Evolutionary conservation across 1,140 invertebrate genomes (phyloP).

Genomic region (Trichogramma pretiosum): DNA sequence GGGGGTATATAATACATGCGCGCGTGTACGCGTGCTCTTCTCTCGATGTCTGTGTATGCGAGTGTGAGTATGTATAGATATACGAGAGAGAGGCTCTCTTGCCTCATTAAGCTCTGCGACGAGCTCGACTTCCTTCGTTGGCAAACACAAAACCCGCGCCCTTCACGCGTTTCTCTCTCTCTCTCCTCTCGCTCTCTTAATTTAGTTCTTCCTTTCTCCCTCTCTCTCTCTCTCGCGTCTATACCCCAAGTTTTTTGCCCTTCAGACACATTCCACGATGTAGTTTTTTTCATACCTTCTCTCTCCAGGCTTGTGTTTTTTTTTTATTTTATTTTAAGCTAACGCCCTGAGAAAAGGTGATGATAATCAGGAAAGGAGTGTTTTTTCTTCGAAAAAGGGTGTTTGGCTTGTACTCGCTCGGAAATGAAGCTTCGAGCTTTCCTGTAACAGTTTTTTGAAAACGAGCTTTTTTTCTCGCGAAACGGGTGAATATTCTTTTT

Average conservation of each 20-base stretch:
- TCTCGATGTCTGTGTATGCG: not conserved
- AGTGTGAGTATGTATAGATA: too few species aligned
- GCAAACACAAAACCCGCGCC: conserved; percentile 11
- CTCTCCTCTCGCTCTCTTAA: conserved; percentile 7
- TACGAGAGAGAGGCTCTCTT: conserved; percentile 7
- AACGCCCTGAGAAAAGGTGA: too few species aligned
- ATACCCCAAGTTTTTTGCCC: too few species aligned
- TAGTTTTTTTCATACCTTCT: not conserved
- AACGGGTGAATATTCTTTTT: too few species aligned
- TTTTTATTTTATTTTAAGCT: too few species aligned
- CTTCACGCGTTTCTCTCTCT: not conserved
- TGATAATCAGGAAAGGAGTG: not conserved
- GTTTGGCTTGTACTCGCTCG: too few species aligned
- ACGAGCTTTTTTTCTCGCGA: too few species aligned
- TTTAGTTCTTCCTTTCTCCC: not conserved
- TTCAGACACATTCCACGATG: not conserved
- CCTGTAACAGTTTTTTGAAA: too few species aligned
- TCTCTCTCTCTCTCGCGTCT: not conserved
- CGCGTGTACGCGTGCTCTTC: not conserved
- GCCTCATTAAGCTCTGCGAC: conserved; percentile 17
- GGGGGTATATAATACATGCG: not conserved
- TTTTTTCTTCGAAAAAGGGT: not conserved
- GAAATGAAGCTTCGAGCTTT: too few species aligned
- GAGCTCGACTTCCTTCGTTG: conserved; percentile 11
- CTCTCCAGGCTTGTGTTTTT: conserved; percentile 5